phyloP scores from a whole-genome alignment of 2,113 vertebrate species.

The Prunella fulvescens region DNA sequence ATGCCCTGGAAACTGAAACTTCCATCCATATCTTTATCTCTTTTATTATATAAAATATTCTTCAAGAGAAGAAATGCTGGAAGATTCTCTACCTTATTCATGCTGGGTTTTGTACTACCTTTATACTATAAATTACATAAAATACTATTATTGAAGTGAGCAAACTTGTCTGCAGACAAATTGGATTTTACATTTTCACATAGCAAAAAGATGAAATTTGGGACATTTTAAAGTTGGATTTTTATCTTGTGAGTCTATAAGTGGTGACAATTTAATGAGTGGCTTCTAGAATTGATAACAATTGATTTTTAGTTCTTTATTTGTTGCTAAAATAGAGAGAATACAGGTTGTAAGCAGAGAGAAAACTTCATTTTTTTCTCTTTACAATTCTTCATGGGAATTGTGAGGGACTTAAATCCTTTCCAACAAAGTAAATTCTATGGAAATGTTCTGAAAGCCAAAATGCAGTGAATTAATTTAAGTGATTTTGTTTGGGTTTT shows the following conservation, averaged over 20 bases:
- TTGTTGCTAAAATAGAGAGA: background rate
- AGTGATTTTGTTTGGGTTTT: background rate
- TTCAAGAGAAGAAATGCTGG: background rate
- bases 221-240: background rate
- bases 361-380: background rate
- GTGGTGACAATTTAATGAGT: background rate
- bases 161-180: too few species aligned
- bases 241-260: background rate
- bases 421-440: background rate
- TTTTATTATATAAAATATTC: background rate
- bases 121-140: background rate
- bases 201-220: background rate
- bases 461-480: background rate
- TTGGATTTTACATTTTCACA: fast-evolving
- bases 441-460: background rate
- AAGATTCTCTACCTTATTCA: background rate
- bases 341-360: background rate
- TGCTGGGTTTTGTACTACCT: background rate
- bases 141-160: background rate
- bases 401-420: background rate
- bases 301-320: background rate
- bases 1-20: background rate
- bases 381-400: background rate
- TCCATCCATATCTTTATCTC: background rate
- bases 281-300: background rate